Evolutionary conservation across 2,888 invertebrate genomes (phyloP).

Genomic region (Sussaba pulchella): DNA sequence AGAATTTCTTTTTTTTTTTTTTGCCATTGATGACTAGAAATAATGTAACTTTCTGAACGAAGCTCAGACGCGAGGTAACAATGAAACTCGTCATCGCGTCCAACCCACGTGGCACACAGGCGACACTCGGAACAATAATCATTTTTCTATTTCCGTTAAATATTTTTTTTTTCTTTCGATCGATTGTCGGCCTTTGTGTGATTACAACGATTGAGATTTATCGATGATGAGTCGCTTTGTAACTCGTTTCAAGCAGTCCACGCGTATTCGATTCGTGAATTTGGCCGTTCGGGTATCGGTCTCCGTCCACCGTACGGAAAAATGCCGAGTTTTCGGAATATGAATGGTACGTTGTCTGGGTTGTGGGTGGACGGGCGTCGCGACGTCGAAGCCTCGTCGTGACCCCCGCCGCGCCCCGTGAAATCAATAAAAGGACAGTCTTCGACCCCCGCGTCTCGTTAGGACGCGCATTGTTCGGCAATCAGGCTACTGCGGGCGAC

Average conservation of each 20-base stretch:
- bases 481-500: constrained; percentile 76
- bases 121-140: not conserved
- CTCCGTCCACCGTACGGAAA: constrained; percentile 18
- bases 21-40: too few species aligned
- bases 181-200: too few species aligned
- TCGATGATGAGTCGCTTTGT: too few species aligned
- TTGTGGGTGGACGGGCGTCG: constrained; percentile 65
- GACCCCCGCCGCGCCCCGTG: constrained; percentile 70
- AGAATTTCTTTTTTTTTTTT: too few species aligned
- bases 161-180: not conserved
- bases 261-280: too few species aligned
- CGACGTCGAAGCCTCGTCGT: constrained; percentile 70
- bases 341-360: constrained; percentile 55
- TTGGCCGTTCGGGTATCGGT: too few species aligned
- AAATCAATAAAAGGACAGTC: constrained; percentile 79
- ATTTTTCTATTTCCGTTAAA: not conserved
- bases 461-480: constrained; percentile 80
- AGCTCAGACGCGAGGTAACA: too few species aligned
- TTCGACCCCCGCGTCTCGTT: constrained; percentile 79
- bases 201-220: too few species aligned
- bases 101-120: constrained; percentile 18
- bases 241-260: too few species aligned
- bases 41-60: too few species aligned
- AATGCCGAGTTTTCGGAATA: constrained; percentile 58
- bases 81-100: not conserved